Conservation (phyloP, 2,797 vertebrate species). For the Kryptopterus vitreolus region DNA sequence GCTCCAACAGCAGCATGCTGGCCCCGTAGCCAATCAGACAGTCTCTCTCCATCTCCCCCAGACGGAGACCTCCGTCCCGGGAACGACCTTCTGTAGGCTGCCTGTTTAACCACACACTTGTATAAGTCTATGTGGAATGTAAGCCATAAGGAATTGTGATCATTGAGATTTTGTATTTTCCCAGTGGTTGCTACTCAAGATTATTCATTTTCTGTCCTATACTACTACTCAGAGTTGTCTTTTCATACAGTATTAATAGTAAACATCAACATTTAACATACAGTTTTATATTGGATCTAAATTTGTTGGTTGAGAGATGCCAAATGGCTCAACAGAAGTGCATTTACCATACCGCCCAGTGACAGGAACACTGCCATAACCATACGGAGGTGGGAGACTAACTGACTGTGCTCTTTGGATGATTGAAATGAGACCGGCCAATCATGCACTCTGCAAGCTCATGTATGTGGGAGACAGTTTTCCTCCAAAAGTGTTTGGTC, state of each 20-base stretch:
- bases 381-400: background rate
- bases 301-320: background rate
- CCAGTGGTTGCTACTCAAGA: background rate
- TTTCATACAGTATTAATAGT: background rate
- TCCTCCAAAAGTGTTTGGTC: background rate
- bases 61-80: slow-evolving; percentile 92
- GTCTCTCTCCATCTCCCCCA: slow-evolving; percentile 98
- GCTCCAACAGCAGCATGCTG: slow-evolving; percentile 94
- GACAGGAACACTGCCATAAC: background rate
- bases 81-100: slow-evolving; percentile 98
- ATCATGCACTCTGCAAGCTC: background rate
- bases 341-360: background rate
- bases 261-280: background rate
- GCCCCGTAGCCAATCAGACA: slow-evolving; percentile 98
- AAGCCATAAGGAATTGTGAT: background rate
- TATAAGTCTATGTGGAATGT: background rate
- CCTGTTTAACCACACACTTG: slow-evolving; percentile 64
- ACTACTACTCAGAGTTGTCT: background rate
- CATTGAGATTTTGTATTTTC: background rate
- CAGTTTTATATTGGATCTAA: no score
- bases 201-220: background rate
- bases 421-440: background rate
- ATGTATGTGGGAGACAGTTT: background rate
- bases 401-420: background rate
- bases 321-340: background rate